These are phyloP conservation scores for Bibio marci DNA, from an alignment of 2,888 invertebrate species.

Conservation along the genomic window DNA sequence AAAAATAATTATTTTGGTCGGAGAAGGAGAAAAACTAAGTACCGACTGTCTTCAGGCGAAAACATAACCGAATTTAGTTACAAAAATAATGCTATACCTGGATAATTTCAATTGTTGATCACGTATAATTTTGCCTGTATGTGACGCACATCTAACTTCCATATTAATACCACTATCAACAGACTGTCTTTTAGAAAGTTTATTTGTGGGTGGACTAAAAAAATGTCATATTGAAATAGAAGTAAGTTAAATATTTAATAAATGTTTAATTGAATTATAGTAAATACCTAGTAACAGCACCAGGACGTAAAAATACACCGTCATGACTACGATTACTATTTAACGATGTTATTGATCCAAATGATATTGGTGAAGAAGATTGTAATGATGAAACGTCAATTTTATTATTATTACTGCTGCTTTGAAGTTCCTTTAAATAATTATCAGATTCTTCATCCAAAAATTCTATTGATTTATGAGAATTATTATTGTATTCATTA, in stretches of 20 bases:
- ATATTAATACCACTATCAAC: conserved; percentile 67
- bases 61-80: no score
- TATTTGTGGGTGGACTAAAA: conserved; percentile 27
- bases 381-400: conserved; percentile 9
- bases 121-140: conserved; percentile 31
- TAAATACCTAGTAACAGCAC: conserved; percentile 25
- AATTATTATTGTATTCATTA: conserved; percentile 2
- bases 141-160: conserved; percentile 30
- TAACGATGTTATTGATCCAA: conserved; percentile 13
- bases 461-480: neutral
- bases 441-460: no score
- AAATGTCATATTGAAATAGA: neutral
- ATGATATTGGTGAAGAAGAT: conserved; percentile 13
- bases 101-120: conserved; percentile 28
- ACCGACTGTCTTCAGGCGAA: no score
- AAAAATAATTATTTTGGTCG: no score
- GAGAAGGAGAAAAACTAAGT: no score
- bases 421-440: no score
- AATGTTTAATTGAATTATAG: no score
- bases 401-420: neutral
- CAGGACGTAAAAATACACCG: conserved; percentile 53
- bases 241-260: neutral
- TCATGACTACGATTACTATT: conserved; percentile 35
- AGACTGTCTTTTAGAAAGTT: conserved; percentile 53
- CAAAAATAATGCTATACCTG: conserved; percentile 22